A percentile compares a stretch with the other conserved stretches of the same genome.
Conservation (phyloP, 2,113 vertebrate genomes). For the Ranitomeya variabilis region DNA sequence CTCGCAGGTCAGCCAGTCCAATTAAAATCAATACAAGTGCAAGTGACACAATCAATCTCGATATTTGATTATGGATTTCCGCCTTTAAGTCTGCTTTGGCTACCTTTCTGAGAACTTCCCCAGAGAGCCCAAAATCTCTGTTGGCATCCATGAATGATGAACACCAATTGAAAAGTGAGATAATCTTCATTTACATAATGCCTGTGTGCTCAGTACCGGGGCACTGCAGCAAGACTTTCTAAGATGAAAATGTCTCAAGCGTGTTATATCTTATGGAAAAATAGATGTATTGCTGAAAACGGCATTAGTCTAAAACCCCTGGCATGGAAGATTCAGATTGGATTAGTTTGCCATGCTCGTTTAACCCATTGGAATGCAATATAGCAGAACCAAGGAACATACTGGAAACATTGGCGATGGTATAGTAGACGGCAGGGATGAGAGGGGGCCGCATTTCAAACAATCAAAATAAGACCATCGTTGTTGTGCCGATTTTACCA, state of each 20-base stretch:
- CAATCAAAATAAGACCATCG: not conserved
- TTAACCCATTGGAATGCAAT: not conserved
- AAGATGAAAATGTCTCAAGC: constrained; percentile 22
- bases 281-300: not conserved
- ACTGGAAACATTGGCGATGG: not conserved
- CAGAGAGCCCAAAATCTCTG: constrained; percentile 68
- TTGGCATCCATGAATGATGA: constrained; percentile 72
- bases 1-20: constrained; percentile 75
- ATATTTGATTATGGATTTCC: constrained; percentile 85
- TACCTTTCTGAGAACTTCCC: constrained; percentile 70
- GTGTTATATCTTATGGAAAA: constrained; percentile 27
- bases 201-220: constrained; percentile 43
- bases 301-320: not conserved
- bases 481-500: too few relatives aligned
- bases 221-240: not conserved
- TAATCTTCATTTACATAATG: constrained; percentile 67
- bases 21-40: constrained; percentile 83
- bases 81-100: constrained; percentile 63
- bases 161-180: constrained; percentile 68
- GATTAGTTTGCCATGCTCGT: not conserved
- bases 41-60: constrained; percentile 83
- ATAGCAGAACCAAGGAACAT: too few relatives aligned
- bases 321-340: not conserved
- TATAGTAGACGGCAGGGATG: not conserved
- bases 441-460: too few relatives aligned